Percentiles rank a stretch among this genome's conserved stretches.
phyloP scores from a whole-genome alignment of 37 sponge, comb jelly and placozoan genomes.

The Ephydatia muelleri region DNA sequence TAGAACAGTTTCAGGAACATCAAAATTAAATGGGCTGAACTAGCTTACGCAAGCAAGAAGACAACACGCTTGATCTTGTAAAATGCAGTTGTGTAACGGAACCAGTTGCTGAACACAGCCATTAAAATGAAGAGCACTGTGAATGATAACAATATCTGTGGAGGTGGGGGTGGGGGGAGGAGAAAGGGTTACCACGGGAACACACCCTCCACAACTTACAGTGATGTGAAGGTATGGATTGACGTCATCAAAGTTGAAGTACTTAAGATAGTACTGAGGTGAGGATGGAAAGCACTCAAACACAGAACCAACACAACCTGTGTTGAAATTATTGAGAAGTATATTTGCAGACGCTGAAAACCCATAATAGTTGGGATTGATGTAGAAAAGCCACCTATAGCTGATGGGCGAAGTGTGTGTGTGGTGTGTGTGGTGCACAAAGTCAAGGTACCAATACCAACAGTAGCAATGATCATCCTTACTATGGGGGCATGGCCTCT shows the following conservation, averaged over 20 bases:
- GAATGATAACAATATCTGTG: slow-evolving; percentile 60
- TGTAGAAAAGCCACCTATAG: slow-evolving; percentile 79
- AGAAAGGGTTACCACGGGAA: not conserved
- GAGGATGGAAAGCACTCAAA: slow-evolving; percentile 74
- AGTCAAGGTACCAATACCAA: not conserved
- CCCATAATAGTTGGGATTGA: slow-evolving; percentile 93
- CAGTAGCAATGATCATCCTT: slow-evolving; percentile 15
- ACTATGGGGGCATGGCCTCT: slow-evolving; percentile 48
- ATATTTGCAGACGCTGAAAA: slow-evolving; percentile 65
- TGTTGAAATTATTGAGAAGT: slow-evolving; percentile 47
- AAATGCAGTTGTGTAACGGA: slow-evolving; percentile 24
- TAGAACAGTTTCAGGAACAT: too few relatives aligned
- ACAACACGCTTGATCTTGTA: slow-evolving; percentile 16
- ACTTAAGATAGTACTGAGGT: slow-evolving; percentile 49
- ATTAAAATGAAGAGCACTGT: slow-evolving; percentile 42
- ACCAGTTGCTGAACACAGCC: slow-evolving; percentile 53
- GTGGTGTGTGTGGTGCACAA: too few relatives aligned
- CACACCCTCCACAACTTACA: slow-evolving; percentile 18
- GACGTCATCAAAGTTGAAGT: slow-evolving; percentile 63
- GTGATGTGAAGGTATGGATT: slow-evolving; percentile 71
- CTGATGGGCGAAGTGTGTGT: slow-evolving; percentile 21
- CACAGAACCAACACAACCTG: slow-evolving; percentile 45
- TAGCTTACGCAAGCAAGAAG: too few relatives aligned
- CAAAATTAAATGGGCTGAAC: too few relatives aligned
- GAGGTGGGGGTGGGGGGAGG: not conserved